Evolutionary conservation across 2,888 invertebrate species (phyloP).

Genomic region (Agrochola circellaris): DNA sequence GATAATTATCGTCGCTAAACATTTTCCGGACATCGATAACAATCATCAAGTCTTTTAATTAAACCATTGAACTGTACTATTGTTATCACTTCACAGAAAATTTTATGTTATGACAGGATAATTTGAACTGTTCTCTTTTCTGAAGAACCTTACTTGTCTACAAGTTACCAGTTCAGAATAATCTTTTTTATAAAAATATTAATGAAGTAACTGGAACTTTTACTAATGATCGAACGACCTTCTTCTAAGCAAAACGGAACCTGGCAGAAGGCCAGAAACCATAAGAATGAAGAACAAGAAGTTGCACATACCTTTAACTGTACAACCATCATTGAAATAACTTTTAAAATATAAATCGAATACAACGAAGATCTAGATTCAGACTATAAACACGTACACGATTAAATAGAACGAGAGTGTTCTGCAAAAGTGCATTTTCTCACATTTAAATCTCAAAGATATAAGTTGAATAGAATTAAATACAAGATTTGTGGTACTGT

Average conservation of each 20-base stretch:
- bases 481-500: neutral
- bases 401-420: constrained; percentile 29
- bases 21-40: constrained; percentile 54
- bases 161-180: neutral
- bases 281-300: constrained; percentile 32
- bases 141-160: constrained; percentile 26
- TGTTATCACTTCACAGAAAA: constrained; percentile 19
- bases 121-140: constrained; percentile 26
- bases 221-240: constrained; percentile 41
- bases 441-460: constrained; percentile 28
- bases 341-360: constrained; percentile 7
- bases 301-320: constrained; percentile 13
- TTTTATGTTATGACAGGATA: constrained; percentile 16
- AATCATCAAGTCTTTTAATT: constrained; percentile 44
- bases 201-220: constrained; percentile 35
- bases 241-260: constrained; percentile 43
- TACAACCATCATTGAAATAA: constrained; percentile 23
- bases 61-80: constrained; percentile 40
- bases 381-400: constrained; percentile 38
- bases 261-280: constrained; percentile 46
- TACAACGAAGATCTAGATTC: constrained; percentile 21
- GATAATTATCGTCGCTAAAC: constrained; percentile 52
- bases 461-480: constrained; percentile 15
- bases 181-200: constrained; percentile 7
- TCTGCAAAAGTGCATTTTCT: constrained; percentile 39